phyloP scores from a whole-genome alignment of 2,113 vertebrate genomes.

The Clarias magur region DNA sequence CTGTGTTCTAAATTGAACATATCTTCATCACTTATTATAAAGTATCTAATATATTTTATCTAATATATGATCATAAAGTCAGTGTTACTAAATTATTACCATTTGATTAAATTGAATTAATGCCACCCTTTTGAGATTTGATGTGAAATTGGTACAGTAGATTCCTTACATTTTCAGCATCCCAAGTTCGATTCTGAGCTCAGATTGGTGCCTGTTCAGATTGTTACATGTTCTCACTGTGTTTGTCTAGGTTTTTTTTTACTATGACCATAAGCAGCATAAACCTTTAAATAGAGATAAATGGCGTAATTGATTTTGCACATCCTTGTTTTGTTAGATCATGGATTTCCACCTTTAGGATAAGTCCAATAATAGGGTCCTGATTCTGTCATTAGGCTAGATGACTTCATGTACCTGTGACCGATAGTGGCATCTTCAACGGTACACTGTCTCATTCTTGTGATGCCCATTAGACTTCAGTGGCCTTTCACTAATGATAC shows the following conservation, averaged over 20 bases:
- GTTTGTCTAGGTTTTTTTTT: neutral
- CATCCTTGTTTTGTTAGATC: neutral
- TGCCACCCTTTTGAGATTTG: neutral
- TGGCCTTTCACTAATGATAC: slow-evolving; percentile 27
- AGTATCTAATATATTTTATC: neutral
- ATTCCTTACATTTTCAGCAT: neutral
- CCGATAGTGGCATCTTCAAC: neutral
- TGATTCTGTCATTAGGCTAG: neutral
- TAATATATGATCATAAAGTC: neutral
- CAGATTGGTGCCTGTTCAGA: neutral
- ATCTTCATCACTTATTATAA: neutral
- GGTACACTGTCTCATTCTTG: neutral
- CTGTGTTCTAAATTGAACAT: neutral
- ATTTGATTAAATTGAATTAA: neutral
- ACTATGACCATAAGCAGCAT: neutral
- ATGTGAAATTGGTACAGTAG: neutral
- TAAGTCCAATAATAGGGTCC: neutral
- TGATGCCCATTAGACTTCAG: slow-evolving; percentile 9
- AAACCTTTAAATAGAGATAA: neutral
- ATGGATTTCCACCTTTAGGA: neutral
- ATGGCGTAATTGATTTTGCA: neutral
- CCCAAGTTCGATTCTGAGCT: neutral
- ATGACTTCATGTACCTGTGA: neutral
- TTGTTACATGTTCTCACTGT: neutral
- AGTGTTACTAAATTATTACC: neutral